Base-by-base conservation (phyloP, 2,888 invertebrate species). In the Tipula unca region DNA sequence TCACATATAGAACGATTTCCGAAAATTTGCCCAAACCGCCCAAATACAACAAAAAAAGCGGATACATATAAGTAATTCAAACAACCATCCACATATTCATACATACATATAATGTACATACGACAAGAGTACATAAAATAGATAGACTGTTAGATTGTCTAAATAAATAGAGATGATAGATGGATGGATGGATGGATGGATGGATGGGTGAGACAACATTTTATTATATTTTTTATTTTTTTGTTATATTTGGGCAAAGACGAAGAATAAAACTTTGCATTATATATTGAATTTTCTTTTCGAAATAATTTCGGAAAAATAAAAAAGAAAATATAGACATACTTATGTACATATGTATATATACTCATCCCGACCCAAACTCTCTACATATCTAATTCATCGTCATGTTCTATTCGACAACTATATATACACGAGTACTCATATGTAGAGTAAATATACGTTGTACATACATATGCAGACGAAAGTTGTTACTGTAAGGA, bases 321-420 rank as follows among this genome's bases (percentile, higher is more conserved):
- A n/a, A 14, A 42, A 42, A 48, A 48, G 3, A 48, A 48, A 48
- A 69, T 69, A 69, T 69, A 69, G 69, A 69, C 69, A 69, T 69
- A 69, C 25, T 20, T 25, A 69, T 6, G 20, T 48, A 69, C 69
- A 69, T 69, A 69, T 10, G 6, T 25, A 69, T 32, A 69, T 25
- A 25, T 69, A 13, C 69, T 48, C 48, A 20, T 69, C 69, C 69
- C 48, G 48, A 48, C 8, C 48, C 48, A 48, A 4, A 4, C 42
- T 54, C 17, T 54, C 8, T 54, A 6, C 13, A 4, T n/a, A 48
- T 48, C n/a, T 48, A 48, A 48, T 48, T 48, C 48, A 48, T 48
- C 48, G 48, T 48, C 48, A 69, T 69, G 69, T 69, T 69, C 69
- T 69, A 69, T 69, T 69, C 69, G 69, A 69, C 69, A 69, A 69